Evolutionary conservation across 2,888 invertebrate genomes (phyloP), one percentile per base, ranked within the genome.

Genomic region (Keiferia lycopersicella): DNA sequence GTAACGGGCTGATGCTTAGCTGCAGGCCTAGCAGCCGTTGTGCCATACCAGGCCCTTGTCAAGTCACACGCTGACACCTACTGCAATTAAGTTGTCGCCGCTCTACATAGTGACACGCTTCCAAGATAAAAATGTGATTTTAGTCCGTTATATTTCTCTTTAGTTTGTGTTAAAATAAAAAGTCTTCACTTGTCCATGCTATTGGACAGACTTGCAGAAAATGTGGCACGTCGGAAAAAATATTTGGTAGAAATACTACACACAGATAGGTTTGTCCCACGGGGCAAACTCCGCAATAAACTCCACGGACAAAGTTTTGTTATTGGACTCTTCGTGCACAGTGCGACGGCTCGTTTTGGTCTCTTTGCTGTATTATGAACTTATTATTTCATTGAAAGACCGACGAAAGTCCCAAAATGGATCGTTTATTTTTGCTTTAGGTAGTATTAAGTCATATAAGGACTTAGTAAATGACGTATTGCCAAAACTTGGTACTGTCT

Each of bases 11-110:
- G 41, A 14, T 41, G 2, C 26, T 26, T 26, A n/a, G 3, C 70
- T 69, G 70, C 73, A 4, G 30, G 11, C 48, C n/a, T 50, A 1
- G 50, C 18, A 14, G 8, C 20, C 18, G 18, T 50, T 1, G 14
- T 8, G 48, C 8, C 14, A 10, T n/a, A 20, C 10, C 50, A 20
- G 50, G 34, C 58, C 38, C 58, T 38, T 34, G n/a, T 38, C 58
- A 39, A 34, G 38, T 72, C 78, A 76, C 72, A 72, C 77, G 80
- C 75, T 83, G 84, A 85, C 85, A 82, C 76, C 74, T 76, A 64
- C 65, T 73, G 77, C 86, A 83, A 88, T 88, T 84, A 88, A 86
- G 73, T 83, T 88, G 87, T 89, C 88, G 83, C 72, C 81, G 73
- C 70, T 65, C 70, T 70, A 69, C 71, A 76, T 79, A 53, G 22